Percentiles rank a stretch among this genome's conserved stretches.
phyloP scores from a whole-genome alignment of 2,888 invertebrate species.

The Chesias legatella region DNA sequence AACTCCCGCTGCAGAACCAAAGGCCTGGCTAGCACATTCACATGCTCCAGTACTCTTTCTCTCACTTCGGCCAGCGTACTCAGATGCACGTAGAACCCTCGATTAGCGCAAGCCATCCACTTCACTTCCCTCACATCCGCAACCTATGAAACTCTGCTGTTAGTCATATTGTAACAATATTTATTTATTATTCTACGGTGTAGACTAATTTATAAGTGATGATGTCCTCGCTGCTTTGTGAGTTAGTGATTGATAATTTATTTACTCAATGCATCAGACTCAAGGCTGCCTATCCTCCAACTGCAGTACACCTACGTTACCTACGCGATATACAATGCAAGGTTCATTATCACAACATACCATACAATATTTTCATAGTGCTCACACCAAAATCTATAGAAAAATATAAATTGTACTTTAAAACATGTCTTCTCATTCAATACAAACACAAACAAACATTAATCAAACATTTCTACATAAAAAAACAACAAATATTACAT shows the following conservation, averaged over 20 bases:
- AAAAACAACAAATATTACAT: not conserved
- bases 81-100: slow-evolving; percentile 97
- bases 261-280: slow-evolving; percentile 12
- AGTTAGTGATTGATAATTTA: slow-evolving; percentile 15
- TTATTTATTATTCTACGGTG: slow-evolving; percentile 2
- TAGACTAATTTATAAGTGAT: slow-evolving; percentile 25
- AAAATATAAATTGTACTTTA: not conserved
- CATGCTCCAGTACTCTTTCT: slow-evolving; percentile 97
- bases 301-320: slow-evolving; percentile 4
- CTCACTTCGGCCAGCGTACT: slow-evolving; percentile 98
- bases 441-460: not conserved
- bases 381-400: not conserved
- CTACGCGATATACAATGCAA: slow-evolving; percentile 2
- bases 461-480: not conserved
- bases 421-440: not conserved
- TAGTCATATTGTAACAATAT: slow-evolving; percentile 26
- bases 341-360: not conserved
- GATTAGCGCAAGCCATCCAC: slow-evolving; percentile 99
- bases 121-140: slow-evolving; percentile 95
- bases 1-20: slow-evolving; percentile 91
- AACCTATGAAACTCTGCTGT: slow-evolving; percentile 61
- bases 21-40: slow-evolving; percentile 97
- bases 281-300: slow-evolving; percentile 12
- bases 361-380: not conserved
- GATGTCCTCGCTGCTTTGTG: slow-evolving; percentile 31